Base-by-base conservation (phyloP, 2,113 vertebrate species). In the Alexandromys fortis region DNA sequence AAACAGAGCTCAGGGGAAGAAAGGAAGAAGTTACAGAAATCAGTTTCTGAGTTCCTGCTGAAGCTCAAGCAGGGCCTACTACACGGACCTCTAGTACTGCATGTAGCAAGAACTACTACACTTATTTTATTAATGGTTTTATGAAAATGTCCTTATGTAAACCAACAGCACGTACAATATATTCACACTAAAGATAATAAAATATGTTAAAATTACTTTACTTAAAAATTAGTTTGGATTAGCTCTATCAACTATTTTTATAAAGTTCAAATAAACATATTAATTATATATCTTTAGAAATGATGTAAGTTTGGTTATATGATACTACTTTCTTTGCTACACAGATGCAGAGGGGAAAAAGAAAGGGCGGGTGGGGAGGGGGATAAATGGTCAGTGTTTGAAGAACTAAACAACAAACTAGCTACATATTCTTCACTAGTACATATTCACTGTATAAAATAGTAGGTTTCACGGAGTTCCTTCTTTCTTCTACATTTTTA, bases 231-330 rank as follows among this genome's bases (percentile, higher is more conserved):
- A 73, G n/a, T 72, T 93, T 90, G 72, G 47, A n/a, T 81, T 92
- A 83, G 58, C 30, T 70, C 45, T 68, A 86, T 86, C 86, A 96
- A 88, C 75, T 72, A 88, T 30, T 22, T 79, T 35, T 85, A 52
- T 52, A 45, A 89, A 30, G 1, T 76, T 92, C 70, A 98, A 96
- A 91, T 94, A 96, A 81, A 90, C 47, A 73, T 61, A 67, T 77
- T 42, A 89, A 93, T 79, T 90, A 89, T 3, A 86, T 8, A 90
- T 72, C 68, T 93, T 92, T 92, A 87, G 92, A 38, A 33, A 88
- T 90, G 35, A 81, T 63, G 21, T 88, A 97, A 96, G 61, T 90
- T 88, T 58, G 55, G 89, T 96, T 96, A 87, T 81, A 65, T 61
- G 13, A 90, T 2, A 72, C 8, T 83, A 94, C 6, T 92, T 93